Percentiles rank a stretch among this genome's conserved stretches.
These are phyloP conservation scores for Limulus polyphemus DNA, from an alignment of 2,888 invertebrate species.

Conservation along the genomic window DNA sequence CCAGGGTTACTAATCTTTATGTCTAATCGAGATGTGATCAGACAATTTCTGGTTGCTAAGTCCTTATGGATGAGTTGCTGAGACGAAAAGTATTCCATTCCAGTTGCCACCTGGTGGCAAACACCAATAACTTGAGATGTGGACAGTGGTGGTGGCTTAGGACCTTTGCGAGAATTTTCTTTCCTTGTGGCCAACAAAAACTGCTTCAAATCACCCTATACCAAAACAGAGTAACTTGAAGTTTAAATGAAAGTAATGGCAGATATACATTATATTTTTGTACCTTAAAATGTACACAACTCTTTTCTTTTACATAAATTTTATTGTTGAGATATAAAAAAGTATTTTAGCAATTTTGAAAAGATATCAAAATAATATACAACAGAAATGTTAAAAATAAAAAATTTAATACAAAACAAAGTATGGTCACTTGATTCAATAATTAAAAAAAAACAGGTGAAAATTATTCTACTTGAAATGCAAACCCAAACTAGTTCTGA, in stretches of 20 bases:
- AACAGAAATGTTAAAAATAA: too few species aligned
- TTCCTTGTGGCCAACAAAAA: conserved; percentile 39
- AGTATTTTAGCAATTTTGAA: too few species aligned
- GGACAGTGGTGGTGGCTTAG: conserved; percentile 48
- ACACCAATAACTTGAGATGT: conserved; percentile 38
- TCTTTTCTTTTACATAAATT: too few species aligned
- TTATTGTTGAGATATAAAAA: too few species aligned
- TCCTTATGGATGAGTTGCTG: conserved; percentile 74
- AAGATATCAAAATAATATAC: too few species aligned
- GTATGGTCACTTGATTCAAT: too few species aligned
- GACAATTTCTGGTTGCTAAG: conserved; percentile 79
- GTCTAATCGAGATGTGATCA: conserved; percentile 62
- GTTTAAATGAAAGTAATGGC: not conserved
- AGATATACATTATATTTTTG: not conserved
- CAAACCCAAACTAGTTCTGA: not conserved
- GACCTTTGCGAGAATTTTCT: conserved; percentile 44
- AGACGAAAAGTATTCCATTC: conserved; percentile 63
- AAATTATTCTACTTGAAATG: not conserved
- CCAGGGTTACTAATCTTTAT: conserved; percentile 72
- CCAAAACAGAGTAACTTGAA: not conserved
- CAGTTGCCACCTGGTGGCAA: conserved; percentile 58
- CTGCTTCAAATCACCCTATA: conserved; percentile 78
- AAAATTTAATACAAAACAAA: too few species aligned
- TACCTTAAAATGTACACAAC: not conserved
- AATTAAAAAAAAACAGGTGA: not conserved